phyloP scores from a whole-genome alignment of 2,888 invertebrate genomes.

The Phymatocera aterrima region DNA sequence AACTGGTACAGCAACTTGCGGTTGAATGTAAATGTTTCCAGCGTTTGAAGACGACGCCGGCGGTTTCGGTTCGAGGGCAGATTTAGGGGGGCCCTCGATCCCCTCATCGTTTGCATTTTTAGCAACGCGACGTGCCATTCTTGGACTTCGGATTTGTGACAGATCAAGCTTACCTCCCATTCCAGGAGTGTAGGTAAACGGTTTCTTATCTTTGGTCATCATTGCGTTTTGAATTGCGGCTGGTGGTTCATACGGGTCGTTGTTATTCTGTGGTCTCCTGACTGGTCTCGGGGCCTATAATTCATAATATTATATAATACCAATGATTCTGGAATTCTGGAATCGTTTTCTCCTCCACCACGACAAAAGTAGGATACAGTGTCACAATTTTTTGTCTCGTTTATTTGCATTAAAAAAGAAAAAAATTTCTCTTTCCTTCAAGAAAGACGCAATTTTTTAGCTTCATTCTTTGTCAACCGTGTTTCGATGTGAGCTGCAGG shows the following conservation, averaged over 20 bases:
- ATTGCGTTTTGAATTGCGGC: conserved; percentile 94
- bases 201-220: conserved; percentile 97
- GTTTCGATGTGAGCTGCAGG: not conserved
- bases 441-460: too few relatives aligned
- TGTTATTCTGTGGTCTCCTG: conserved; percentile 58
- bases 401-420: too few relatives aligned
- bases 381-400: too few relatives aligned
- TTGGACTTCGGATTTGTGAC: conserved; percentile 92
- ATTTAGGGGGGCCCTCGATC: conserved; percentile 78
- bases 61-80: conserved; percentile 75
- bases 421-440: too few relatives aligned
- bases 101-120: conserved; percentile 85
- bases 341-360: too few relatives aligned
- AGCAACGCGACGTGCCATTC: conserved; percentile 87
- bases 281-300: conserved; percentile 48
- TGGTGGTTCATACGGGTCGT: conserved; percentile 82
- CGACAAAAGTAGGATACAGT: too few relatives aligned
- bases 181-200: conserved; percentile 97
- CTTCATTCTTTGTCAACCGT: too few relatives aligned
- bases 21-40: conserved; percentile 77
- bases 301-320: too few relatives aligned
- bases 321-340: too few relatives aligned
- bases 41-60: conserved; percentile 74
- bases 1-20: conserved; percentile 81
- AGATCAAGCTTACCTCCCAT: conserved; percentile 85